A percentile compares a stretch with the other conserved stretches of the same genome.
These are phyloP conservation scores for Sialia sialis DNA, from an alignment of 2,113 vertebrate genomes.

Conservation along the genomic window DNA sequence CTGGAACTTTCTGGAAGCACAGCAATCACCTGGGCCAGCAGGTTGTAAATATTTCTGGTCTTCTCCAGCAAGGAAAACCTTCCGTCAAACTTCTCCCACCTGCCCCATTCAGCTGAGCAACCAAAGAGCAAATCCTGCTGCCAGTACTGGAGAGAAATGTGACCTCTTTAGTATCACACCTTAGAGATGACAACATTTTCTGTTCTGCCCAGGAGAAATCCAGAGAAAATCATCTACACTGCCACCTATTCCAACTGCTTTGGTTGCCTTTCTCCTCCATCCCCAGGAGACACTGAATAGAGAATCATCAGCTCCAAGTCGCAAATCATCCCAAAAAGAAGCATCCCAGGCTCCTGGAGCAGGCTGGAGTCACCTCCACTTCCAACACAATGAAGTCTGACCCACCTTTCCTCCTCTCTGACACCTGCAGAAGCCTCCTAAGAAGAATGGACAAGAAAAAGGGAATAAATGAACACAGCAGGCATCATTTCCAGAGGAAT, in stretches of 20 bases:
- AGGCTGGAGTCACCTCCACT: neutral
- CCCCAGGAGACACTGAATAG: neutral
- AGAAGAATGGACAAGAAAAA: neutral
- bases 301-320: neutral
- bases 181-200: neutral
- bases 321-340: neutral
- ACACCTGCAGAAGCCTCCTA: neutral
- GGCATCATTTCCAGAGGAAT: neutral
- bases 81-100: neutral
- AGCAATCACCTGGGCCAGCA: neutral
- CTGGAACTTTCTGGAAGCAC: neutral
- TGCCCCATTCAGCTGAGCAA: neutral
- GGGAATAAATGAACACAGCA: neutral
- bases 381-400: fast-evolving
- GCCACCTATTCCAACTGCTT: neutral
- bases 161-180: neutral
- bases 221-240: neutral
- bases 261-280: neutral
- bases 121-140: neutral
- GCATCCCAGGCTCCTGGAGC: neutral
- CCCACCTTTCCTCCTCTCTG: neutral
- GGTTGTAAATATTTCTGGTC: neutral
- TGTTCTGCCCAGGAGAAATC: fast-evolving
- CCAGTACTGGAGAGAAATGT: neutral
- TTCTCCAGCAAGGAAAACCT: neutral